These are phyloP conservation scores for Cyprinodon diabolis DNA, from an alignment of 2,797 vertebrate species.

Conservation along the genomic window DNA sequence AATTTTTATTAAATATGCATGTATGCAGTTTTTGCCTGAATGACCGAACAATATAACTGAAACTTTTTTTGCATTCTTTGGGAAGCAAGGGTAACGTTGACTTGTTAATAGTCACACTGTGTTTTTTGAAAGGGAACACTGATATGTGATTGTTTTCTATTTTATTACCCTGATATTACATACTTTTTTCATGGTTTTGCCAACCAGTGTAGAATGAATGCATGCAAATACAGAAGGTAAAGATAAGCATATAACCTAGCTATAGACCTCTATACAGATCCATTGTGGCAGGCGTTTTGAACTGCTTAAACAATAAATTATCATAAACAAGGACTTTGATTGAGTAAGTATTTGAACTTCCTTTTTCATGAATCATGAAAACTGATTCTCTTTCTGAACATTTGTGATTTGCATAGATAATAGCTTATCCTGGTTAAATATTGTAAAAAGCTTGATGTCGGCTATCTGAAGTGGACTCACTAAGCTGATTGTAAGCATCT, in stretches of 20 bases:
- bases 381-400: neutral
- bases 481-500: conserved; percentile 22
- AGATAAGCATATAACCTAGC: neutral
- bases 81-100: neutral
- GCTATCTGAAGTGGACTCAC: neutral
- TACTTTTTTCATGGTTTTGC: neutral
- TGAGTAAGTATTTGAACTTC: neutral
- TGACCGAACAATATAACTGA: no score
- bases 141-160: neutral
- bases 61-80: neutral
- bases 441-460: neutral
- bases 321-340: neutral
- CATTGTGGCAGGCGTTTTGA: no score
- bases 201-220: neutral
- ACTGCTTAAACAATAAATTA: no score
- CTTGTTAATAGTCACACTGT: neutral
- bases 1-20: neutral
- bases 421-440: neutral
- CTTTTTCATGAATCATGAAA: neutral
- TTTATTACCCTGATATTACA: neutral
- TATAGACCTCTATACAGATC: neutral
- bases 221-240: neutral
- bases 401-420: neutral
- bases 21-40: no score
- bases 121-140: neutral